Evolutionary conservation across 1,140 invertebrate genomes (phyloP), one percentile per base, ranked within the genome.

Genomic region (Drusus annulatus): DNA sequence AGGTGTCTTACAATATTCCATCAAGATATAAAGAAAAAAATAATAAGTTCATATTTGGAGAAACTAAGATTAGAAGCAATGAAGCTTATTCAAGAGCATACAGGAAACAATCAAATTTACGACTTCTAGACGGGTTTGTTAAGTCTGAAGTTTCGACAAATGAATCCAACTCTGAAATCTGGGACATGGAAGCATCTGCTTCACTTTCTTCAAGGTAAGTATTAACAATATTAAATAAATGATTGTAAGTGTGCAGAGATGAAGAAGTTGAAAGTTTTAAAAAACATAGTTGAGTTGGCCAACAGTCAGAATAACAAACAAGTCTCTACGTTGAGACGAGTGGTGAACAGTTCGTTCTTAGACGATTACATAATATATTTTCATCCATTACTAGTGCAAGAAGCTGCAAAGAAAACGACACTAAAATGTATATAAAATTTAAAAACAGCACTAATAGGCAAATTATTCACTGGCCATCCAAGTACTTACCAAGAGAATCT

Each of bases 391-490:
- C 36, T 45, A 45, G 36, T 45, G 8, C 36, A 45, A 45, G 36
- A 45, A 65, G 60, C 23, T 16, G 17, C 15, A 63, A 16, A 63
- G 5, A 28, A 65, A 15, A 65, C 36, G 16, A 25, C 13, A 17
- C 63, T 36, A 56, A 52, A 31, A 73, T 75, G n/a, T 82, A 76
- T 25, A 56, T 82, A 3, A 79, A 79, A 15, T 52, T 69, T 21
- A 71, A 79, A 10, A 76, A 76, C 45, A 19, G 54, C 7, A 68
- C 69, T 17, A 50, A 71, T 8, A 76, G 50, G 36, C 58, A 82
- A 23, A 58, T 79, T 7, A 82, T 82, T 58, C 50, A 13, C 0
- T 82, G 81, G 81, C 58, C 69, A 31, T 82, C 81, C 23, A 76
- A 76, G 36, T 79, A 65, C 71, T 19, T 76, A 31, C 25, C 28